These are phyloP conservation scores for Drosophila kurseongensis DNA, from an alignment of 1,140 invertebrate species.

Conservation along the genomic window DNA sequence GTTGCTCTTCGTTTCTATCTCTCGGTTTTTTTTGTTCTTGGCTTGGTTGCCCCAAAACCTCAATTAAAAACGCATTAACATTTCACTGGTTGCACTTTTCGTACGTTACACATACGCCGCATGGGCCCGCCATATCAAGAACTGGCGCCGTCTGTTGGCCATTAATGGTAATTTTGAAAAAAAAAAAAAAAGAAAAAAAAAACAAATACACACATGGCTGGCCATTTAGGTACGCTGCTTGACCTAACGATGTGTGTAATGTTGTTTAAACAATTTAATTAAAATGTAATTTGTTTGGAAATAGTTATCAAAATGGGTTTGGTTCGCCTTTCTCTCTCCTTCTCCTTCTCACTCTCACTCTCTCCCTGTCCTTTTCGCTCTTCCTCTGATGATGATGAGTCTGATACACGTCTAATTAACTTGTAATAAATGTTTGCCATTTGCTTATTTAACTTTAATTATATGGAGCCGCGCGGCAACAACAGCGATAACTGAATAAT, in stretches of 20 bases:
- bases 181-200: too few species aligned
- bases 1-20: slow-evolving; percentile 35
- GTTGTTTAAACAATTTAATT: slow-evolving; percentile 84
- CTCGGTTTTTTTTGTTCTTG: slow-evolving; percentile 36
- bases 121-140: slow-evolving; percentile 48
- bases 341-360: not conserved
- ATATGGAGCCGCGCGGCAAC: slow-evolving; percentile 48
- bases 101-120: slow-evolving; percentile 71
- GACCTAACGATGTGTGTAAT: slow-evolving; percentile 84
- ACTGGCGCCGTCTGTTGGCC: slow-evolving; percentile 76
- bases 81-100: slow-evolving; percentile 77
- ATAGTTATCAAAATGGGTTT: slow-evolving; percentile 81
- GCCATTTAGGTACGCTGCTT: slow-evolving; percentile 79
- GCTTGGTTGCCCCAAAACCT: slow-evolving; percentile 76
- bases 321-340: slow-evolving; percentile 23
- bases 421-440: slow-evolving; percentile 82
- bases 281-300: slow-evolving; percentile 84
- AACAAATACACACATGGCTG: slow-evolving; percentile 39
- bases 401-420: slow-evolving; percentile 80
- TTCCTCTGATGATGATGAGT: slow-evolving; percentile 63
- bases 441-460: slow-evolving; percentile 82
- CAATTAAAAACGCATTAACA: slow-evolving; percentile 84
- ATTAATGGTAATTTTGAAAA: slow-evolving; percentile 73
- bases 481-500: slow-evolving; percentile 63
- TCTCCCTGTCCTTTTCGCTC: slow-evolving; percentile 5